Percentiles rank a stretch among this genome's conserved stretches.
Evolutionary conservation across 1,140 invertebrate species (phyloP).

Genomic region (Magallana ariakensis): DNA sequence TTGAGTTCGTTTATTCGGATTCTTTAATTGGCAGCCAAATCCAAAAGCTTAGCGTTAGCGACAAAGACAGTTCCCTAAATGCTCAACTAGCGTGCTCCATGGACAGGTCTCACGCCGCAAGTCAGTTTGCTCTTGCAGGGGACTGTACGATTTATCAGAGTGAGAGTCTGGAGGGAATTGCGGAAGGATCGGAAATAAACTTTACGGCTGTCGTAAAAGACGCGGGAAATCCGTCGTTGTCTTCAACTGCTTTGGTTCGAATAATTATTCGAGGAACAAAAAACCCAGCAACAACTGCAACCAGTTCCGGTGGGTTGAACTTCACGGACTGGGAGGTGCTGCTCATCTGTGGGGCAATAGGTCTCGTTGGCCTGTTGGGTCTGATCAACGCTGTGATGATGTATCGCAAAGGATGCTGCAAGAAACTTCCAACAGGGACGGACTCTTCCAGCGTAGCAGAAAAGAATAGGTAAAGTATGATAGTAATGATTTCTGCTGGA

Average conservation of each 20-base stretch:
- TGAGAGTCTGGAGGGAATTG: neutral
- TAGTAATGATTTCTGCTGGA: no score
- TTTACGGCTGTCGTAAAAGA: neutral
- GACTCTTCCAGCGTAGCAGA: neutral
- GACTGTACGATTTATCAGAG: constrained; percentile 1
- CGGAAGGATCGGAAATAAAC: neutral
- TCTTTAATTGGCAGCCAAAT: neutral
- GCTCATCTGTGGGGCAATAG: neutral
- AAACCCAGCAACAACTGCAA: neutral
- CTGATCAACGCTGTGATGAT: neutral
- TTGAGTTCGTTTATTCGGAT: neutral
- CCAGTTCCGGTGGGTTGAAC: neutral
- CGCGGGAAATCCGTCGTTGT: neutral
- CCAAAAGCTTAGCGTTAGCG: neutral
- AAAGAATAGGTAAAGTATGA: no score
- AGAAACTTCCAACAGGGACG: neutral
- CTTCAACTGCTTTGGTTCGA: neutral
- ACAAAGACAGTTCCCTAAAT: neutral
- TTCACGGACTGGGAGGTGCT: neutral
- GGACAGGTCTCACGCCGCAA: neutral
- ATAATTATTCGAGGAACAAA: neutral
- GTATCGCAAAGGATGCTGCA: neutral
- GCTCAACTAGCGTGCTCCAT: neutral
- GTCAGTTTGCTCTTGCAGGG: neutral
- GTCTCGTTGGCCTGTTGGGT: neutral